Base-by-base conservation (phyloP, 2,797 vertebrate genomes). In the Rhabdophis nuchalis region DNA sequence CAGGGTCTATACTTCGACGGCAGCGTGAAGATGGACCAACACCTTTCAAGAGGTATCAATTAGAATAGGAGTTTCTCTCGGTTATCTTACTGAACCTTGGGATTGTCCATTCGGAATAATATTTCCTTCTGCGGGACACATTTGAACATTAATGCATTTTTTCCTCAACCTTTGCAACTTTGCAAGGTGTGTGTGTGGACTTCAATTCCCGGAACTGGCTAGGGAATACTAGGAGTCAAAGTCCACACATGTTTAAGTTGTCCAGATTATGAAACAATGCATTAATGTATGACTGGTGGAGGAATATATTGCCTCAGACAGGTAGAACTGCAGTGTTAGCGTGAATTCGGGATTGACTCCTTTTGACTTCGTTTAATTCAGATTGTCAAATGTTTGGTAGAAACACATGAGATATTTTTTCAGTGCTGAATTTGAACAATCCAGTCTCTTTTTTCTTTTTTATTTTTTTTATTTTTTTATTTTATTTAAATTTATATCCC, bases 1-100 rank as follows among this genome's bases (percentile, higher is more conserved):
- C 97, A 0, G 98, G 98, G 96, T 99, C 99, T 96, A 99, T 99
- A 95, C 98, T 99, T 92, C 98, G 99, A 2, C 96, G 99, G 64
- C 97, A 97, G 95, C 98, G 98, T 0, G 98, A 98, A 61, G 97
- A 98, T 3, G 96, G 95, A 85, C 96, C 94, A 0, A 94, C 94
- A 5, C 96, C 96, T 77, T 93, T 95, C 52, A 98, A 98, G 96
- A 98, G 97, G 97, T 98, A 92, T 94, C 20, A 54, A 0, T 1
- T 25, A 25, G 54, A 3, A 2, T 82, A 50, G 27, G 53, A 57
- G 1, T 53, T n/a, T 68, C 14, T 89, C 25, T 10, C 3, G 0
- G 12, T 16, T 18, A 27, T 10, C 16, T 18, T 20, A 41, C 27
- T 85, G 27, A n/a, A 85, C 20, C 36, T 23, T 56, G 6, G n/a